phyloP scores from a whole-genome alignment of 1,140 invertebrate species.

The Drosophila miranda region DNA sequence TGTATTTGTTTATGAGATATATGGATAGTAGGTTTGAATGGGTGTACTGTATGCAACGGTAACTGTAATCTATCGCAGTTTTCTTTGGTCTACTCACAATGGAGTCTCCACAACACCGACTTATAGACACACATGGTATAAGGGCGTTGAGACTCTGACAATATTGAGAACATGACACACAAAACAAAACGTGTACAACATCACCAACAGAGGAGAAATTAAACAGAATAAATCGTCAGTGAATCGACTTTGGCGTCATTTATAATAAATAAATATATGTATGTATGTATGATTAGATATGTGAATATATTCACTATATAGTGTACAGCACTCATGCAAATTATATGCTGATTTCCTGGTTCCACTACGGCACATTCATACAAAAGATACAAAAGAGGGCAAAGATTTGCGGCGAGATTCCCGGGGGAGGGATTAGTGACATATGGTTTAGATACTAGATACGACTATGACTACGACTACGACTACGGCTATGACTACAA shows the following conservation, averaged over 20 bases:
- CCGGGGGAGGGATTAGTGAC: slow-evolving; percentile 13
- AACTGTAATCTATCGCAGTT: slow-evolving; percentile 56
- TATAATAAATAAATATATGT: slow-evolving; percentile 12
- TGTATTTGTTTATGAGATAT: slow-evolving; percentile 1
- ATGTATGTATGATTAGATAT: background rate
- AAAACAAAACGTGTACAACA: slow-evolving; percentile 76
- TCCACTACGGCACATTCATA: background rate
- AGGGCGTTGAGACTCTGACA: slow-evolving; percentile 79
- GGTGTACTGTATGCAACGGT: slow-evolving; percentile 47
- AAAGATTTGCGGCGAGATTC: slow-evolving; percentile 4
- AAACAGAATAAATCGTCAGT: slow-evolving; percentile 47
- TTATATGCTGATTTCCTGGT: too few relatives aligned
- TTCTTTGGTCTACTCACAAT: slow-evolving; percentile 77
- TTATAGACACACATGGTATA: slow-evolving; percentile 77
- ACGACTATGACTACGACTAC: slow-evolving; percentile 6
- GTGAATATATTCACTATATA: too few relatives aligned
- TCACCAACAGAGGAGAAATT: slow-evolving; percentile 45
- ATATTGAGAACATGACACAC: slow-evolving; percentile 78
- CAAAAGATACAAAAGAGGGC: slow-evolving; percentile 10
- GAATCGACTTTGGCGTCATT: slow-evolving; percentile 43
- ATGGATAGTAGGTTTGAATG: slow-evolving; percentile 22
- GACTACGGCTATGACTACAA: slow-evolving; percentile 15
- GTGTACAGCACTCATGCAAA: too few relatives aligned
- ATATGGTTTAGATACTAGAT: slow-evolving; percentile 1
- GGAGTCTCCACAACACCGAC: slow-evolving; percentile 79